Evolutionary conservation across 2,797 vertebrate genomes (phyloP).

Genomic region (Myotis myotis): DNA sequence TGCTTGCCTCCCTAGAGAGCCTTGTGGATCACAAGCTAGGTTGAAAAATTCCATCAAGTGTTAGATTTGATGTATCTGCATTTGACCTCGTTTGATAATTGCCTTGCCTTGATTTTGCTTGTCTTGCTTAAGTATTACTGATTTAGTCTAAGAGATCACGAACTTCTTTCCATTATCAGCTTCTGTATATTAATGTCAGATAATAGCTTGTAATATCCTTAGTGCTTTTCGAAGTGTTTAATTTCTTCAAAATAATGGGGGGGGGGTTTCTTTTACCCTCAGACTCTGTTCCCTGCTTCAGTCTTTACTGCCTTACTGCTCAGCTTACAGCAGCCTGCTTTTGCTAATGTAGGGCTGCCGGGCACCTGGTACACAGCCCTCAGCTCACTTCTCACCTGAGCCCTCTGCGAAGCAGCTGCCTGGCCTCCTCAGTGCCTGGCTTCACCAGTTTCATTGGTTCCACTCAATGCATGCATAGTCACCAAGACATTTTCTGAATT

Average conservation of each 20-base stretch:
- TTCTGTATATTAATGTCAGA: constrained; percentile 76
- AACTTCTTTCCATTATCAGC: constrained; percentile 78
- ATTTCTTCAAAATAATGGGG: constrained; percentile 79
- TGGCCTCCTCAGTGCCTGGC: neutral
- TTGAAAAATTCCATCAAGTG: constrained; percentile 51
- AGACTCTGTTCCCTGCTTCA: constrained; percentile 60
- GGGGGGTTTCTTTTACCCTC: constrained; percentile 62
- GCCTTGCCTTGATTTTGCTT: constrained; percentile 69
- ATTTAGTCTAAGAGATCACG: constrained; percentile 81
- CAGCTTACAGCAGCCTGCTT: neutral
- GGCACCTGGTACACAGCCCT: neutral
- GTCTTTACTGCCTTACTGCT: constrained; percentile 62
- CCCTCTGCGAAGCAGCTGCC: neutral
- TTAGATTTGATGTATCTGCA: constrained; percentile 50
- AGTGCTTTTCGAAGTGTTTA: constrained; percentile 74
- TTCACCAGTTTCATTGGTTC: constrained; percentile 68
- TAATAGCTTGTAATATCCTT: constrained; percentile 81
- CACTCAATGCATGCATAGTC: neutral
- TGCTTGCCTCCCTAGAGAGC: neutral
- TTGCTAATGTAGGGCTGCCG: neutral
- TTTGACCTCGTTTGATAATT: constrained; percentile 80
- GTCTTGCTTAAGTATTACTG: constrained; percentile 77
- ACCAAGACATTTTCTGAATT: constrained; percentile 67
- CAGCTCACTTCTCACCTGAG: constrained; percentile 15
- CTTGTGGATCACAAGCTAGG: neutral